Evolutionary conservation across 2,888 invertebrate genomes (phyloP), one percentile per base, ranked within the genome.

Genomic region (Lydus trimaculatus): DNA sequence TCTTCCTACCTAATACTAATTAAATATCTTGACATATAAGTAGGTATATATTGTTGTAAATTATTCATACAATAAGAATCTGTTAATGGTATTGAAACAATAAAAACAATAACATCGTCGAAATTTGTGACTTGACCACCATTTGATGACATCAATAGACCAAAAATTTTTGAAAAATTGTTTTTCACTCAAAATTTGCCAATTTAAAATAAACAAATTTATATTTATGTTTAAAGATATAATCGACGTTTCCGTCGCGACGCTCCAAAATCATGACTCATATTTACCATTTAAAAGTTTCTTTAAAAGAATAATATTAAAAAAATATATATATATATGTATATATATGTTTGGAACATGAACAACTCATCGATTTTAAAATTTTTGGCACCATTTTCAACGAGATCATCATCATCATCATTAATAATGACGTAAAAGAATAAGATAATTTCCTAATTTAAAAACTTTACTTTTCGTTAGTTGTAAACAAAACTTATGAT

Each of bases 201-300:
- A 15, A 7, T 58, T 25, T 64, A 31, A 64, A 56, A 58, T 58
- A 31, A 33, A 36, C 23, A 52, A 52, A 52, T 52, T 52, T 52
- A 52, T 52, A 52, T 52, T 52, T 48, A 17, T 48, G 48, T 48
- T 48, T 52, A 56, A 58, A 66, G 23, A 63, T 48, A 63, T 52
- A 63, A 28, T 23, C 63, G 66, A 64, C 64, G 67, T 48, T 67
- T 67, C 64, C 70, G 70, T 67, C 70, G 67, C 70, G 70, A 65
- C 70, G 70, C 67, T 64, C 64, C 61, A 63, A 65, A 64, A 43
- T 58, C 64, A 39, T 70, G 70, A 70, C 52, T 70, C 70, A 70
- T 52, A 52, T 52, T 23, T 52, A 52, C 52, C 25, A 58, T 61
- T 63, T 43, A n/a, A 58, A 61, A 69, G 64, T 70, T 52, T 25